phyloP scores from a whole-genome alignment of 2,113 vertebrate species.

The Elaphurus davidianus region DNA sequence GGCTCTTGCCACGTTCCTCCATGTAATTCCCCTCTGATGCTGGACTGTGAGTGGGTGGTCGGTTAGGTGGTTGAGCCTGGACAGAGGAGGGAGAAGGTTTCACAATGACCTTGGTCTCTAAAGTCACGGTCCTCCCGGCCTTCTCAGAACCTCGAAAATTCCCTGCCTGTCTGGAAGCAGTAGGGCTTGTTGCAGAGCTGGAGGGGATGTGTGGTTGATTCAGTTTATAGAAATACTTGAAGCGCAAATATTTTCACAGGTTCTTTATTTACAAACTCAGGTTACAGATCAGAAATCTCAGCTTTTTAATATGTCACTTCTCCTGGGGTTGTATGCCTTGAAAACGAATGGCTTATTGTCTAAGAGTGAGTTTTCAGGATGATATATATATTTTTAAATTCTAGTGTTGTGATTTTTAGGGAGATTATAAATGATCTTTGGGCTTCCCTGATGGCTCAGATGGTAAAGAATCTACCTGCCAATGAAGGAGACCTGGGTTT shows the following conservation, averaged over 20 bases:
- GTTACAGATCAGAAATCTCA: background rate
- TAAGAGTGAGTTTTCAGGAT: background rate
- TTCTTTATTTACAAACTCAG: background rate
- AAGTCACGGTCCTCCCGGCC: background rate
- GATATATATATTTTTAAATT: background rate
- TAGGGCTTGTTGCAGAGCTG: background rate
- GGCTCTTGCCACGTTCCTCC: background rate
- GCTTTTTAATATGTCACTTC: background rate
- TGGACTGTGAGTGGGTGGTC: fast-evolving
- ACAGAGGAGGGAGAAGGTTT: background rate
- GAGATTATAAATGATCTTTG: background rate
- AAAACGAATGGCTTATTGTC: background rate
- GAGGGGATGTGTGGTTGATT: background rate
- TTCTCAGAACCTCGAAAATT: background rate
- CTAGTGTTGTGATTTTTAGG: background rate
- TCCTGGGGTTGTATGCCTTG: background rate
- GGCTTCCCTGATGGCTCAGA: background rate
- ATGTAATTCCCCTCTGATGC: background rate
- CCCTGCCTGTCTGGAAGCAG: background rate
- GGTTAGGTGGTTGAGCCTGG: no score
- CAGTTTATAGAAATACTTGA: background rate
- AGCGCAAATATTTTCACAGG: background rate
- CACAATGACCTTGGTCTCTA: background rate
- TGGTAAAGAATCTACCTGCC: background rate
- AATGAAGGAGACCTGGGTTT: background rate